Evolutionary conservation across 2,113 vertebrate genomes (phyloP).

Genomic region (Phyllostomus discolor): DNA sequence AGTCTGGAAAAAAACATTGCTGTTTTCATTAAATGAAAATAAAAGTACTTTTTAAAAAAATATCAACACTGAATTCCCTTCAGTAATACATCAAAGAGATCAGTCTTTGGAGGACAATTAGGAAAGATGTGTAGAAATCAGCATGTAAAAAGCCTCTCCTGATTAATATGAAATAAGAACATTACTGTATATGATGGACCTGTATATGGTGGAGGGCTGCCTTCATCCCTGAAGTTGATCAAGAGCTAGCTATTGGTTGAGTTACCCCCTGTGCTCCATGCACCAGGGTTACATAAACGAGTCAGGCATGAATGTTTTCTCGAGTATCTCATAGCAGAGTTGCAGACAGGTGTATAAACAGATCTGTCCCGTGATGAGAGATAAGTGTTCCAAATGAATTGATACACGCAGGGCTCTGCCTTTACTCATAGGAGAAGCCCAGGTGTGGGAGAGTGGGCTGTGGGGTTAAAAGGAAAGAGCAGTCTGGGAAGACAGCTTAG

Average conservation of each 20-base stretch:
- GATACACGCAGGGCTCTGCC: too few species aligned
- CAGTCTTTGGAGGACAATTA: background rate
- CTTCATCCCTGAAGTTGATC: background rate
- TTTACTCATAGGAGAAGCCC: background rate
- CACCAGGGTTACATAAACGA: background rate
- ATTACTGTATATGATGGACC: background rate
- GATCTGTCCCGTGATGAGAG: fast-evolving
- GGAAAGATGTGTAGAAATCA: background rate
- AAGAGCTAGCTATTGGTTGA: background rate
- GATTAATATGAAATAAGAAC: background rate
- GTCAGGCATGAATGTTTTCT: background rate
- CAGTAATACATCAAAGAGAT: background rate
- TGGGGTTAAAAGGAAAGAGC: background rate
- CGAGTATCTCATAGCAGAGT: background rate
- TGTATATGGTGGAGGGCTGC: background rate
- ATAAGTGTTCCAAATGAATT: background rate
- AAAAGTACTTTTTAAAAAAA: background rate
- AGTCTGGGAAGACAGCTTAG: background rate
- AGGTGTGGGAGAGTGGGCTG: background rate
- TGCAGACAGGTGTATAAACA: background rate
- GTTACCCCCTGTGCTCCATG: too few species aligned
- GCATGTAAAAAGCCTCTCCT: background rate
- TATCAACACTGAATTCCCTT: background rate
- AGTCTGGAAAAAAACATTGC: background rate
- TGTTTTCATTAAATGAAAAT: background rate